Evolutionary conservation across 2,888 invertebrate species (phyloP).

Genomic region (Mythimna ferrago): DNA sequence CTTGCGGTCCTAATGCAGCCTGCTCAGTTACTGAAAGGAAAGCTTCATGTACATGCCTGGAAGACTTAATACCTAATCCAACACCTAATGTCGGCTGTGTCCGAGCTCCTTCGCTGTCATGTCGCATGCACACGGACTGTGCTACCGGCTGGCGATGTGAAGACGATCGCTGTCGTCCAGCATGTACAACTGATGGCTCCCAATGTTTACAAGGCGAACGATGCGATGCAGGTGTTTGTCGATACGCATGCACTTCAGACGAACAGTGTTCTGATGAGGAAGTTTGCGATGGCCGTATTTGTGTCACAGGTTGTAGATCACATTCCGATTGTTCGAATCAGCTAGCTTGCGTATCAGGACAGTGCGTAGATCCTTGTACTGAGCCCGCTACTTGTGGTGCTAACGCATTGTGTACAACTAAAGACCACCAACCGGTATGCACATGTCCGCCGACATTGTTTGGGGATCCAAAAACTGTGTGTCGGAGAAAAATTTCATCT

Average conservation of each 20-base stretch:
- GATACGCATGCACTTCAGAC: constrained; percentile 95
- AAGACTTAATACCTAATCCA: constrained; percentile 96
- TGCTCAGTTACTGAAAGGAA: constrained; percentile 95
- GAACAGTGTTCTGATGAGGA: constrained; percentile 97
- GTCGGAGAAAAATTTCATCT: constrained; percentile 92
- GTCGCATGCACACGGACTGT: constrained; percentile 95
- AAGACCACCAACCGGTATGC: constrained; percentile 94
- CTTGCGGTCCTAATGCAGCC: constrained; percentile 96
- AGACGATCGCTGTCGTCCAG: constrained; percentile 93
- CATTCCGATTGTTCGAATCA: constrained; percentile 94
- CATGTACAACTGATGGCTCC: constrained; percentile 93
- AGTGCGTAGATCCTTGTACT: constrained; percentile 94
- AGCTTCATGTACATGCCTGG: constrained; percentile 95
- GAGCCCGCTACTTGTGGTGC: constrained; percentile 95
- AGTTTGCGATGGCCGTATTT: constrained; percentile 95
- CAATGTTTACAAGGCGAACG: constrained; percentile 96
- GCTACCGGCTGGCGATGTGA: constrained; percentile 93
- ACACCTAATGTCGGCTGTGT: constrained; percentile 97
- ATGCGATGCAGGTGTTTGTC: constrained; percentile 94
- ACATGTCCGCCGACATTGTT: constrained; percentile 93
- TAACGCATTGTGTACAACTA: constrained; percentile 94
- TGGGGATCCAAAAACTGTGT: constrained; percentile 94
- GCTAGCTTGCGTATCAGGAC: constrained; percentile 94
- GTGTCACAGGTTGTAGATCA: constrained; percentile 95
- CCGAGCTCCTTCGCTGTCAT: constrained; percentile 94